These are phyloP conservation scores for Halisarca cf. caerulea DNA, from an alignment of 37 sponge, comb jelly and placozoan genomes.

Conservation along the genomic window DNA sequence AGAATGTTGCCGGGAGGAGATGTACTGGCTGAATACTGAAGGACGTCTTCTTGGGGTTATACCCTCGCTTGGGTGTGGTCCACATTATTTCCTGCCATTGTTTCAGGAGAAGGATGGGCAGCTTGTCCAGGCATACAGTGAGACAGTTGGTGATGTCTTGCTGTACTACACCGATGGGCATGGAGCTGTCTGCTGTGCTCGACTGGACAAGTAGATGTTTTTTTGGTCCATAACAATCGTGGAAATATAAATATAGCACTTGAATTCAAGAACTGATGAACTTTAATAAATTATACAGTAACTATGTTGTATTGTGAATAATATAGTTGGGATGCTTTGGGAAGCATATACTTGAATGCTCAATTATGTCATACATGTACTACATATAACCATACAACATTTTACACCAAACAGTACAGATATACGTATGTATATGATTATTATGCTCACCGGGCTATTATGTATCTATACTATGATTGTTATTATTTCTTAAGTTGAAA, in stretches of 20 bases:
- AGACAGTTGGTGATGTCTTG: constrained; percentile 5
- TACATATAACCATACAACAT: too few relatives aligned
- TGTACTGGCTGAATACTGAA: constrained; percentile 49
- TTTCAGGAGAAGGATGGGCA: not conserved
- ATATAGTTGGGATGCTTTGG: too few relatives aligned
- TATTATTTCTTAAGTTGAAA: too few relatives aligned
- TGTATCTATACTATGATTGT: too few relatives aligned
- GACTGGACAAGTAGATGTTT: constrained; percentile 1
- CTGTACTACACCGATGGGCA: constrained; percentile 59
- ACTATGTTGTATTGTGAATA: too few relatives aligned
- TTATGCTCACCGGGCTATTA: too few relatives aligned
- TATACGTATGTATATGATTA: too few relatives aligned
- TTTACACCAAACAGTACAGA: too few relatives aligned
- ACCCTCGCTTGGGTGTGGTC: constrained; percentile 39
- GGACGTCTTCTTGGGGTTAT: constrained; percentile 48
- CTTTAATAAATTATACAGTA: not conserved
- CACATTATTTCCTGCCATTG: constrained; percentile 28
- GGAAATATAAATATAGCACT: not conserved
- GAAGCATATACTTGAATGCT: too few relatives aligned
- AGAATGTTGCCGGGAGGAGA: constrained; percentile 40
- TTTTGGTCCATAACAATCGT: not conserved
- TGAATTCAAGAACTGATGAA: not conserved
- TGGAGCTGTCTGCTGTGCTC: constrained; percentile 49
- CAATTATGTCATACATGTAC: too few relatives aligned
- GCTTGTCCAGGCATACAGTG: not conserved